These are phyloP conservation scores for Tinea trinotella DNA, from an alignment of 2,888 invertebrate species.

Conservation along the genomic window DNA sequence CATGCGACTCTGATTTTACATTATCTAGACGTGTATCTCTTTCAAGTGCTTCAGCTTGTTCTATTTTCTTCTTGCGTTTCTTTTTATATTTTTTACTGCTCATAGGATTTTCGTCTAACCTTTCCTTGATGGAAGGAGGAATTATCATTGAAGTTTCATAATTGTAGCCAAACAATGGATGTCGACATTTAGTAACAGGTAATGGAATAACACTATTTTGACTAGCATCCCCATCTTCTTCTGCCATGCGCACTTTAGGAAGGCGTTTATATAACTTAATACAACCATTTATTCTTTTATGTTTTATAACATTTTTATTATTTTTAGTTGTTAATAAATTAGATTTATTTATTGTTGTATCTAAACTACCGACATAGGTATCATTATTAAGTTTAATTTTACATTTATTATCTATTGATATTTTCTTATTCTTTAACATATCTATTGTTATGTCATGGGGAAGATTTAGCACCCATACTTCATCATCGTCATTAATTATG, in stretches of 20 bases:
- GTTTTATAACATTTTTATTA: slow-evolving; percentile 31
- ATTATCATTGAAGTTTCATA: slow-evolving; percentile 46
- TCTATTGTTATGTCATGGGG: slow-evolving; percentile 38
- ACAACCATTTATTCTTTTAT: slow-evolving; percentile 32
- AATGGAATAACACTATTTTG: slow-evolving; percentile 41
- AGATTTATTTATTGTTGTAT: slow-evolving; percentile 27
- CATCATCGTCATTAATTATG: slow-evolving; percentile 39
- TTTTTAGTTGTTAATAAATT: slow-evolving; percentile 20
- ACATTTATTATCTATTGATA: slow-evolving; percentile 37
- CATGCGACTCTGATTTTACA: too few relatives aligned
- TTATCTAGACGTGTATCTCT: too few relatives aligned
- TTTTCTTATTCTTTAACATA: slow-evolving; percentile 31
- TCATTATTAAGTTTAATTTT: slow-evolving; percentile 47
- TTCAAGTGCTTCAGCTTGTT: slow-evolving; percentile 22
- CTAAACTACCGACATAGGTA: slow-evolving; percentile 38
- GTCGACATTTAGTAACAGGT: slow-evolving; percentile 52
- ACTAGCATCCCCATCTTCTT: slow-evolving; percentile 29
- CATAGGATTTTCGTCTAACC: not conserved
- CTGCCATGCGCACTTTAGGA: slow-evolving; percentile 41
- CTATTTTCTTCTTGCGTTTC: not conserved
- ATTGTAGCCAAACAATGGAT: slow-evolving; percentile 51
- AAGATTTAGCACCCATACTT: slow-evolving; percentile 46
- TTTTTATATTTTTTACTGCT: slow-evolving; percentile 24
- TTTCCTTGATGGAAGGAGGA: slow-evolving; percentile 29
- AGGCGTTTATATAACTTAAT: slow-evolving; percentile 42